phyloP scores from a whole-genome alignment of 2,113 vertebrate species.

The Phylloscopus trochiloides region DNA sequence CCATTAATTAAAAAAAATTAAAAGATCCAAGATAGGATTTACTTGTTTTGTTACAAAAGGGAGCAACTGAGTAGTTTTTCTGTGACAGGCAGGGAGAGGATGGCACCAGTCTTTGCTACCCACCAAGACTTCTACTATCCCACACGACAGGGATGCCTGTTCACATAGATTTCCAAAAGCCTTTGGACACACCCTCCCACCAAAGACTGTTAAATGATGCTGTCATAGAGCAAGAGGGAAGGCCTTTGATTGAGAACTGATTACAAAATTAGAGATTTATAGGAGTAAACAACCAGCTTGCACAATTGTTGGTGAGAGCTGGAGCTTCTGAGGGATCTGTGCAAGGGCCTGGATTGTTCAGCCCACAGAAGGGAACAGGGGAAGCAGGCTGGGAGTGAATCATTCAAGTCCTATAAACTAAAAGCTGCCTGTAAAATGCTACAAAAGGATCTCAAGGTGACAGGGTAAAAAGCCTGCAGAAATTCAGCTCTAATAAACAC shows the following conservation, averaged over 20 bases:
- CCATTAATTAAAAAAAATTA: too few species aligned
- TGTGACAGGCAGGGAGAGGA: neutral
- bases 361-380: neutral
- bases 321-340: neutral
- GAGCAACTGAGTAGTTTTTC: neutral
- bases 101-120: neutral
- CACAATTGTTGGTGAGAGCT: neutral
- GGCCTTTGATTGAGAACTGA: neutral
- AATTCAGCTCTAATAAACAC: neutral
- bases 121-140: neutral
- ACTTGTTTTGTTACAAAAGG: neutral
- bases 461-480: neutral
- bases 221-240: neutral
- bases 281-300: neutral
- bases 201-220: neutral
- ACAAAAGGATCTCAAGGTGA: neutral
- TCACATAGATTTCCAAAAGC: neutral
- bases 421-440: neutral
- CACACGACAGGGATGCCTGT: rapidly evolving
- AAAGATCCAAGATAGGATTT: neutral
- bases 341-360: neutral
- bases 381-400: neutral
- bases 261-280: neutral
- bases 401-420: neutral
- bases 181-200: neutral